Conservation (phyloP, 2,113 vertebrate species). For the Seriola dumerili region DNA sequence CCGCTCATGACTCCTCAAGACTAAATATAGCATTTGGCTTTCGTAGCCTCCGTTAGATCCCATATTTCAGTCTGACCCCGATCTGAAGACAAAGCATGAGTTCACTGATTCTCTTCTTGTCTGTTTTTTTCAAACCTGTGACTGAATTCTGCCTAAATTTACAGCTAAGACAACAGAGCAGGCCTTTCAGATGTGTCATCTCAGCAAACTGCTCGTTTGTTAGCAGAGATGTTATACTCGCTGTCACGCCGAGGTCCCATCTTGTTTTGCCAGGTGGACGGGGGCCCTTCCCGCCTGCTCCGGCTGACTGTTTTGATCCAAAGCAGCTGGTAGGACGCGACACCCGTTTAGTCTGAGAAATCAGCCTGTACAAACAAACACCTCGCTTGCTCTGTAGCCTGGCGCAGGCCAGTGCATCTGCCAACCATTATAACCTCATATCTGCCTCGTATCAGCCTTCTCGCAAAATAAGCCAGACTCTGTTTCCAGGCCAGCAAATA, state of each 20-base stretch:
- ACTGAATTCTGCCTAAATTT: constrained; percentile 43
- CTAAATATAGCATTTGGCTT: constrained; percentile 75
- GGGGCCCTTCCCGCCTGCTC: constrained; percentile 61
- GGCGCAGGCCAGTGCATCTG: constrained; percentile 88
- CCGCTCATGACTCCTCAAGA: constrained; percentile 40
- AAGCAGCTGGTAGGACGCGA: constrained; percentile 90
- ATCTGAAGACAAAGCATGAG: constrained; percentile 67
- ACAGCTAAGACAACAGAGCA: constrained; percentile 64
- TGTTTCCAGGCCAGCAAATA: constrained; percentile 91
- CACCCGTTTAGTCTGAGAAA: constrained; percentile 92
- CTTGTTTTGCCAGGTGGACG: constrained; percentile 95
- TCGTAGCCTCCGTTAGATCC: constrained; percentile 52
- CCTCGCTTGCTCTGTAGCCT: constrained; percentile 73
- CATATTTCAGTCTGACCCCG: constrained; percentile 74
- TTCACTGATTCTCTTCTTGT: constrained; percentile 21
- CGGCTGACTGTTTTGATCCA: constrained; percentile 88
- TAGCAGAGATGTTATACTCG: constrained; percentile 81
- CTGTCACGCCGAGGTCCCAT: constrained; percentile 83
- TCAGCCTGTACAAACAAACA: constrained; percentile 96
- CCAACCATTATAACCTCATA: constrained; percentile 90
- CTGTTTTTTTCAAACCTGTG: constrained; percentile 21
- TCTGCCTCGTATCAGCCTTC: constrained; percentile 75
- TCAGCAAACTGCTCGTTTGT: constrained; percentile 84
- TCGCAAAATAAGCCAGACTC: constrained; percentile 83
- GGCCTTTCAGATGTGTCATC: constrained; percentile 79